Evolutionary conservation across 1,140 invertebrate genomes (phyloP).

Genomic region (Tetragnatha versicolor): DNA sequence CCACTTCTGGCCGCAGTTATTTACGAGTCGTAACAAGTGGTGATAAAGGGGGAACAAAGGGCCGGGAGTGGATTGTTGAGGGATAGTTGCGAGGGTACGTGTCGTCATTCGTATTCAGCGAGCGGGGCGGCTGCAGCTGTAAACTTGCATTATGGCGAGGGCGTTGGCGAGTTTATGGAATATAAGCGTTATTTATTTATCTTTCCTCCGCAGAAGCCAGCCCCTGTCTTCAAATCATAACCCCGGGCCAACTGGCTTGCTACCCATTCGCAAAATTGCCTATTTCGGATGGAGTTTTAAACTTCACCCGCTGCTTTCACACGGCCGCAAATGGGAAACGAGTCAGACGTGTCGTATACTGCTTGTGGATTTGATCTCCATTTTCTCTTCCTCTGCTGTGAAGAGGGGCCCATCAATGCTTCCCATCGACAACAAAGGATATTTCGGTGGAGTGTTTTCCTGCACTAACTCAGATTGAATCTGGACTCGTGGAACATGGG

Average conservation of each 20-base stretch:
- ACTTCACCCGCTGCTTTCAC: conserved; percentile 18
- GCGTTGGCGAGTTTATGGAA: conserved; percentile 50
- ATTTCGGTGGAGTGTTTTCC: conserved; percentile 13
- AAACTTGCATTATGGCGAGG: conserved; percentile 42
- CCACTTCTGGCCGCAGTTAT: conserved; percentile 23
- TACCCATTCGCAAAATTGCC: conserved; percentile 25
- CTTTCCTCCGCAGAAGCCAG: not conserved
- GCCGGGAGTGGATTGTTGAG: not conserved
- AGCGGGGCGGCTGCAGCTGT: conserved; percentile 30
- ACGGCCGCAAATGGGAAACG: conserved; percentile 14
- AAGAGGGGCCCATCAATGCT: not conserved
- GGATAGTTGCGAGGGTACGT: conserved; percentile 45
- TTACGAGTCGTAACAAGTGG: conserved; percentile 49
- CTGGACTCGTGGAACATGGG: no score
- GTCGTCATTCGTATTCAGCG: conserved; percentile 48
- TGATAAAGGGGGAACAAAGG: conserved; percentile 48
- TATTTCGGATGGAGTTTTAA: conserved; percentile 22
- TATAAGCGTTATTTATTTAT: conserved; percentile 50
- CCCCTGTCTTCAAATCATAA: conserved; percentile 45
- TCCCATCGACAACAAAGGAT: not conserved
- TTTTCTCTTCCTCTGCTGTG: conserved; percentile 5
- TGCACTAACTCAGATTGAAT: no score
- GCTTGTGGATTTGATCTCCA: conserved; percentile 12
- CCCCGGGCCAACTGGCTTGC: conserved; percentile 27
- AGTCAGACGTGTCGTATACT: conserved; percentile 12